A percentile compares a stretch with the other conserved stretches of the same genome.
phyloP scores from a whole-genome alignment of 2,797 vertebrate genomes.

The Sebastes kiyomatsui region DNA sequence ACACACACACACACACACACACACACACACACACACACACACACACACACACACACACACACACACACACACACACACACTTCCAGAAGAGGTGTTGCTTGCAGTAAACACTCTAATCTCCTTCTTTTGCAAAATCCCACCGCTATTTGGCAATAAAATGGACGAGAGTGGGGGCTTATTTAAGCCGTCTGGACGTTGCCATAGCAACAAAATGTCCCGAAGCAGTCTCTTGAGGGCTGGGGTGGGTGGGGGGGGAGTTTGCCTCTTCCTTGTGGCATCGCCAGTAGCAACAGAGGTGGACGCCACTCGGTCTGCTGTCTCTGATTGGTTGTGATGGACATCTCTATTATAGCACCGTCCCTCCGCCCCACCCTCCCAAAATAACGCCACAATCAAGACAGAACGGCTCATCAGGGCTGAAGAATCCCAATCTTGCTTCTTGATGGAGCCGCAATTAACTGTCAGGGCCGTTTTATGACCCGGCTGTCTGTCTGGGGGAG shows the following conservation, averaged over 20 bases:
- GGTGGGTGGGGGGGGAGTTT: neutral
- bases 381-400: conserved; percentile 55
- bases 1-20: neutral
- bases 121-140: conserved; percentile 27
- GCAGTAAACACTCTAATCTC: conserved; percentile 41
- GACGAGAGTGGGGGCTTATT: conserved; percentile 40
- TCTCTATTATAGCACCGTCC: conserved; percentile 22
- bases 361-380: conserved; percentile 3
- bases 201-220: conserved; percentile 73
- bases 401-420: conserved; percentile 58
- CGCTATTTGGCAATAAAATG: conserved; percentile 23
- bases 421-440: conserved; percentile 49
- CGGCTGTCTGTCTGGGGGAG: conserved; percentile 3
- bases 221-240: conserved; percentile 39
- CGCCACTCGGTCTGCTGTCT: conserved; percentile 26
- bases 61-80: neutral
- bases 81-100: conserved; percentile 28
- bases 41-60: neutral
- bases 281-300: conserved; percentile 60
- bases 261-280: conserved; percentile 34
- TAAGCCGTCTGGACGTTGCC: conserved; percentile 45
- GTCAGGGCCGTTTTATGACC: conserved; percentile 35
- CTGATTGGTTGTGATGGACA: conserved; percentile 66
- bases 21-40: neutral
- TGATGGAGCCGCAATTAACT: conserved; percentile 63